Conservation (phyloP, 2,113 vertebrate genomes). For the Misgurnus anguillicaudatus region DNA sequence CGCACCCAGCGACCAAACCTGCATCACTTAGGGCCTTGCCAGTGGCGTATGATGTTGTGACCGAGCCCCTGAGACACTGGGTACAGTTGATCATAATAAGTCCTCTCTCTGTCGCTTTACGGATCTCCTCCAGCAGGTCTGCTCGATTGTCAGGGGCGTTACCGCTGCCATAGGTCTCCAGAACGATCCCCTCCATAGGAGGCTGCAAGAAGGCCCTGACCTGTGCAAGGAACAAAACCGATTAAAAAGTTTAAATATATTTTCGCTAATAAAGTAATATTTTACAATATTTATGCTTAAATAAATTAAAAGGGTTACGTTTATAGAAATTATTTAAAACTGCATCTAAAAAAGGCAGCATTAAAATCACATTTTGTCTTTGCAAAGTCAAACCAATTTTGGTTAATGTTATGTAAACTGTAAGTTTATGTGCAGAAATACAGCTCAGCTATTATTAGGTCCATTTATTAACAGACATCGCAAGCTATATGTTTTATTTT, state of each 20-base stretch:
- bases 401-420: background rate
- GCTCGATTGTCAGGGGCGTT: constrained; percentile 87
- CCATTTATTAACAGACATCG: constrained; percentile 10
- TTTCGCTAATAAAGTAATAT: no score
- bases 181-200: constrained; percentile 90
- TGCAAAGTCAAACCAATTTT: no score
- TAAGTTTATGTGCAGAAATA: background rate
- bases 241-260: no score
- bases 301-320: no score
- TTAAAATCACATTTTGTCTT: constrained; percentile 47
- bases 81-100: constrained; percentile 92
- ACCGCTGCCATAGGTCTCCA: constrained; percentile 92
- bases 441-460: background rate
- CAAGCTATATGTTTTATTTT: constrained; percentile 33
- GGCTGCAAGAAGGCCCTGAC: constrained; percentile 89
- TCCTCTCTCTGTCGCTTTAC: constrained; percentile 73
- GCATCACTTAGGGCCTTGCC: constrained; percentile 79
- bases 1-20: constrained; percentile 83
- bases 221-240: constrained; percentile 62
- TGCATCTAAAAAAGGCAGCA: background rate
- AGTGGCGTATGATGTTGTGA: constrained; percentile 82
- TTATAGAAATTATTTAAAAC: no score
- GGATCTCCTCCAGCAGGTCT: constrained; percentile 83
- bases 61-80: constrained; percentile 87
- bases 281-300: no score